Percentiles rank a stretch among this genome's conserved stretches.
Conservation (phyloP, 23 tunicate species). For the Trididemnum miniatum region DNA sequence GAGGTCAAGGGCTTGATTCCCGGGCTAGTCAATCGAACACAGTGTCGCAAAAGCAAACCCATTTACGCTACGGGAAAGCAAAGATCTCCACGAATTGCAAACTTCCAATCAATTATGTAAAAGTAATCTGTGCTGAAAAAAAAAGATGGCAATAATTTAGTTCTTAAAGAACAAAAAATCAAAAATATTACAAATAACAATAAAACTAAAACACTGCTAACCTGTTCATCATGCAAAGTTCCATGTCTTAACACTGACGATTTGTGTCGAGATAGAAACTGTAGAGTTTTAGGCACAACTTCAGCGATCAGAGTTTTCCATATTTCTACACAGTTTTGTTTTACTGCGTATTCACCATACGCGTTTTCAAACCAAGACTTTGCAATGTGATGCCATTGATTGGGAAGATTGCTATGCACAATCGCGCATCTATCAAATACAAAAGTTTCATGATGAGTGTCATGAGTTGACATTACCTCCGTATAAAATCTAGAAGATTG, state of each 20-base stretch:
- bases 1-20: too few relatives aligned
- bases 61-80: too few relatives aligned
- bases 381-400: constrained; percentile 57
- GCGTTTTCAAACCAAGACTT: constrained; percentile 76
- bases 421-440: constrained; percentile 58
- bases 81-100: too few relatives aligned
- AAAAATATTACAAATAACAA: too few relatives aligned
- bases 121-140: too few relatives aligned
- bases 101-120: too few relatives aligned
- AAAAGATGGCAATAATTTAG: background rate
- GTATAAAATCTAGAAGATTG: too few relatives aligned
- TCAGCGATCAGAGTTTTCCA: constrained; percentile 63
- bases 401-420: constrained; percentile 37
- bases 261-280: constrained; percentile 39
- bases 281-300: constrained; percentile 53
- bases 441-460: background rate
- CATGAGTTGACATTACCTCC: too few relatives aligned
- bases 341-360: constrained; percentile 54
- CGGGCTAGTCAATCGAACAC: too few relatives aligned
- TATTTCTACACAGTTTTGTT: constrained; percentile 39
- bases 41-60: too few relatives aligned
- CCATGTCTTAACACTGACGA: constrained; percentile 47
- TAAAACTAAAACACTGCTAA: too few relatives aligned
- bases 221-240: constrained; percentile 37
- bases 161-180: background rate